These are phyloP conservation scores for Catostomus latipinnis DNA, from an alignment of 2,797 vertebrate genomes.

Conservation along the genomic window DNA sequence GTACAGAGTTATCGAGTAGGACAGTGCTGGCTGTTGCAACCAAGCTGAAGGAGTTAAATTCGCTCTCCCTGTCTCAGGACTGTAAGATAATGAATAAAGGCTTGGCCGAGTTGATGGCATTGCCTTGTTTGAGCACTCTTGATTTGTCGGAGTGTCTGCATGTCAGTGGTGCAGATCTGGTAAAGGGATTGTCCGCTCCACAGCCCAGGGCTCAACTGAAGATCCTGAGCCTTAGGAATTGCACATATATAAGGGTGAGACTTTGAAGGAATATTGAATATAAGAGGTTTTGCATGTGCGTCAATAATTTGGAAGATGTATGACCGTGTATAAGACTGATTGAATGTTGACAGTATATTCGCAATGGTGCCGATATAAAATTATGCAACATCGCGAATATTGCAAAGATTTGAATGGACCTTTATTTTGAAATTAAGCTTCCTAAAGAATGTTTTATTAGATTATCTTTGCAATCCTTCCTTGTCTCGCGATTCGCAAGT, in stretches of 20 bases:
- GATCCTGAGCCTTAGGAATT: conserved; percentile 80
- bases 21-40: conserved; percentile 72
- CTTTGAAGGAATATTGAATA: no score
- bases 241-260: conserved; percentile 82
- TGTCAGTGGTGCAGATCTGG: conserved; percentile 77
- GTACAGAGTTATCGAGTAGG: conserved; percentile 80
- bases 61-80: conserved; percentile 75
- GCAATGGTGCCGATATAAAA: no score
- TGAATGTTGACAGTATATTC: no score
- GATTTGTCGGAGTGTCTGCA: conserved; percentile 83
- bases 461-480: no score
- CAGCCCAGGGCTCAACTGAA: conserved; percentile 65
- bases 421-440: no score
- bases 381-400: no score
- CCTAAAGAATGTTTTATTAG: no score
- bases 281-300: no score
- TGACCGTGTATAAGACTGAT: no score
- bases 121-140: conserved; percentile 73
- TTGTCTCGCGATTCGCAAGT: no score
- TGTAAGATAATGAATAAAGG: conserved; percentile 81
- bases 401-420: no score
- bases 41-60: conserved; percentile 69
- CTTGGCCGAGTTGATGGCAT: conserved; percentile 72
- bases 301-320: no score
- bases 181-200: conserved; percentile 67